Base-by-base conservation (phyloP, 2,888 invertebrate genomes). In the Alcis repandata region DNA sequence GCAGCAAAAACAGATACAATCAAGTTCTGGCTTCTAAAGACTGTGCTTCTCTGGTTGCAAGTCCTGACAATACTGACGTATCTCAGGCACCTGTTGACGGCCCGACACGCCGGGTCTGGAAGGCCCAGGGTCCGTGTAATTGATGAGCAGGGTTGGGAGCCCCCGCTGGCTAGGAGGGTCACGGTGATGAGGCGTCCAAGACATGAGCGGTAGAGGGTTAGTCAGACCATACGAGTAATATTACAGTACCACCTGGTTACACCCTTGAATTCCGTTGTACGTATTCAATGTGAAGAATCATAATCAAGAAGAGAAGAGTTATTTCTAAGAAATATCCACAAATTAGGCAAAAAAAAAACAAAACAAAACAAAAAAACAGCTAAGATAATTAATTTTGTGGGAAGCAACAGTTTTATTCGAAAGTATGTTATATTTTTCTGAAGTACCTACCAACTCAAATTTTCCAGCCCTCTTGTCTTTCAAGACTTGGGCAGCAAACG, bases 101-200 rank as follows among this genome's bases (percentile, higher is more conserved):
- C 61, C 65, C 72, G 71, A 74, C 70, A 70, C 53, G 74, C 67
- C 48, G 61, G 62, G 58, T 54, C 58, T 45, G 62, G 48, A 61
- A 52, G 52, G 22, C 46, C 20, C 46, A 22, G 58, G 41, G 52
- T 41, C 60, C 53, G 60, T 59, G 51, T 74, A 72, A 76, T 74
- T 72, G 74, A 74, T 74, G 75, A 74, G 74, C 69, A 71, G 68
- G 69, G 64, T 60, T 62, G 60, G 33, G 68, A 70, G 65, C 67
- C 75, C 72, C 72, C 56, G 70, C 72, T 67, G 75, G 64, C 67
- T 58, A 54, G 68, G 46, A 65, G 69, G 68, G 69, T 67, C 71
- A 67, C 65, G 69, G 62, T 49, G 20, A 52, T 20, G 46, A 3
- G 8, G 33, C 15, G 61, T 11, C 11, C 62, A 67, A 66, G 40